Evolutionary conservation across 2,797 vertebrate species (phyloP).

Genomic region (Micrastur ruficollis): DNA sequence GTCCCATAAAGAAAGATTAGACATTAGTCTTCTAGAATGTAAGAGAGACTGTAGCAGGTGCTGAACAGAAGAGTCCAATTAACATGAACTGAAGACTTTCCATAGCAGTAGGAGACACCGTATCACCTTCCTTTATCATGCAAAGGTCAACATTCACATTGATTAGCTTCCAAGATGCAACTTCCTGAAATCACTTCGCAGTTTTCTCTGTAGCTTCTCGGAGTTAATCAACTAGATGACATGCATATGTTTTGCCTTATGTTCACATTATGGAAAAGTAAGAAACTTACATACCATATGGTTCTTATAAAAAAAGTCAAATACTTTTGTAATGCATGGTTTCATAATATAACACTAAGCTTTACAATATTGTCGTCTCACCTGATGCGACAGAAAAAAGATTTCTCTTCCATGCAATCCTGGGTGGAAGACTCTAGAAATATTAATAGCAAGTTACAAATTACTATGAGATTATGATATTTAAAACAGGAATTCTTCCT

Average conservation of each 20-base stretch:
- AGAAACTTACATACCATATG: background rate
- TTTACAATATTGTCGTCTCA: constrained; percentile 56
- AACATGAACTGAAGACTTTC: background rate
- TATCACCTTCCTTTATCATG: background rate
- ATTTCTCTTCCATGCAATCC: constrained; percentile 90
- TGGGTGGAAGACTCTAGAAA: constrained; percentile 73
- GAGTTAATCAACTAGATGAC: background rate
- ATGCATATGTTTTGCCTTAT: background rate
- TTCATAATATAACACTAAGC: background rate
- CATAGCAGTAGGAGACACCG: background rate
- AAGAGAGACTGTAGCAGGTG: background rate
- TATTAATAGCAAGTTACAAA: background rate
- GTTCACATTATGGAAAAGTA: background rate
- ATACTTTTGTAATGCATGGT: background rate
- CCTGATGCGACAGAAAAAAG: constrained; percentile 97
- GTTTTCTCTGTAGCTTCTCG: background rate
- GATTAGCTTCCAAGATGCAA: background rate
- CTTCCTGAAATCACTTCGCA: background rate
- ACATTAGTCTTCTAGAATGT: background rate
- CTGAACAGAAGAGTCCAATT: background rate
- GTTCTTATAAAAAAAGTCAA: background rate
- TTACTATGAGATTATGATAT: background rate
- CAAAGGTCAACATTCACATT: background rate
- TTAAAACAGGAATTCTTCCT: background rate
- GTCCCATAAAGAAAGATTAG: background rate